Evolutionary conservation across 1,140 invertebrate species (phyloP).

Genomic region (Drosophila lacteicornis): DNA sequence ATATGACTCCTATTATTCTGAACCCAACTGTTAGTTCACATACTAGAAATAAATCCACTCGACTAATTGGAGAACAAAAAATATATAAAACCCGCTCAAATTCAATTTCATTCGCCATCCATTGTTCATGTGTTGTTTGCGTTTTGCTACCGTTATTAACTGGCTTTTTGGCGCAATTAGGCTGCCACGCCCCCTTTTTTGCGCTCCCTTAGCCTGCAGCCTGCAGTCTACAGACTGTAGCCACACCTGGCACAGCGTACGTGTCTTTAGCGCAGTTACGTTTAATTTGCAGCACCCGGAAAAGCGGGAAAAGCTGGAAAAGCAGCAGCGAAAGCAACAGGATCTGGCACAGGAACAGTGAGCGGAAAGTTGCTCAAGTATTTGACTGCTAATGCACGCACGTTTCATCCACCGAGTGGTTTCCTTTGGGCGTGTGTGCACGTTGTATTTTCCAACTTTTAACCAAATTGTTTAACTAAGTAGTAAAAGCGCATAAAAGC

Average conservation of each 20-base stretch:
- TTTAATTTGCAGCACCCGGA: slow-evolving; percentile 48
- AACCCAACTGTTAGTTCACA: not conserved
- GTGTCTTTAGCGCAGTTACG: slow-evolving; percentile 53
- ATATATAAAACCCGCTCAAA: slow-evolving; percentile 30
- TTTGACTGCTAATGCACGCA: slow-evolving; percentile 72
- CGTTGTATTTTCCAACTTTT: slow-evolving; percentile 67
- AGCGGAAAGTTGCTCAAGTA: slow-evolving; percentile 44
- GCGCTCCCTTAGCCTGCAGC: not conserved
- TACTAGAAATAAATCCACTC: not conserved
- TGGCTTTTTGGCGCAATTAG: slow-evolving; percentile 78
- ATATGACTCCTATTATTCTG: not conserved
- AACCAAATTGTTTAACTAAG: slow-evolving; percentile 82
- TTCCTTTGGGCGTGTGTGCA: slow-evolving; percentile 23
- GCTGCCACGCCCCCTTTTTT: slow-evolving; percentile 39
- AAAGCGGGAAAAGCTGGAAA: slow-evolving; percentile 3
- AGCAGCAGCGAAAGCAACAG: slow-evolving; percentile 7
- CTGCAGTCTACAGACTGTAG: slow-evolving; percentile 3
- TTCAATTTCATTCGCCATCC: slow-evolving; percentile 56
- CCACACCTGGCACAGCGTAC: slow-evolving; percentile 29
- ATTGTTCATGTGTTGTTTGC: slow-evolving; percentile 53
- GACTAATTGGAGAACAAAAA: slow-evolving; percentile 26
- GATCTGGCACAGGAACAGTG: slow-evolving; percentile 23
- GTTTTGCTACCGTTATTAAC: slow-evolving; percentile 62
- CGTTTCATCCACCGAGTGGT: slow-evolving; percentile 41
- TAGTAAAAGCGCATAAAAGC: slow-evolving; percentile 72